Conservation (phyloP, 2,888 invertebrate species). For the Elysia crispata region DNA sequence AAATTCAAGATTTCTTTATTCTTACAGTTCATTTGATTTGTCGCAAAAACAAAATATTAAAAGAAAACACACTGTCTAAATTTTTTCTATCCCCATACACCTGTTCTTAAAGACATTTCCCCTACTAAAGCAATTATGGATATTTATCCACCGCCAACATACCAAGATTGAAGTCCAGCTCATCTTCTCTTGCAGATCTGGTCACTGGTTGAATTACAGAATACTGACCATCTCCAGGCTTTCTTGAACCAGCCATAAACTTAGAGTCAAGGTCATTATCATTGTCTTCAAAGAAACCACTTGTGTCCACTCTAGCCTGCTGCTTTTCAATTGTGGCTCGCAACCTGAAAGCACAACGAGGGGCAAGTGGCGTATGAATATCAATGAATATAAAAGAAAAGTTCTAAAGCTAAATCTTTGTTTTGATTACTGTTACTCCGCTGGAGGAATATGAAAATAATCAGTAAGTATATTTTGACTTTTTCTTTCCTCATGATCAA, state of each 20-base stretch:
- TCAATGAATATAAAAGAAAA: slow-evolving; percentile 15
- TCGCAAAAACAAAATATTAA: too few species aligned
- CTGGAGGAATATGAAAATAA: too few species aligned
- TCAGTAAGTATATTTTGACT: too few species aligned
- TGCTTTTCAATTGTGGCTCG: slow-evolving; percentile 28
- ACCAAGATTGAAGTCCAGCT: slow-evolving; percentile 74
- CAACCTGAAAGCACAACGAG: slow-evolving; percentile 6
- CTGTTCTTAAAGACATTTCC: too few species aligned
- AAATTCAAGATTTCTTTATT: too few species aligned
- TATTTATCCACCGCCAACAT: slow-evolving; percentile 23
- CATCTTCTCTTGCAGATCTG: slow-evolving; percentile 64
- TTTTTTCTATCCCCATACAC: too few species aligned
- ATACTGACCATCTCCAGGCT: slow-evolving; percentile 45
- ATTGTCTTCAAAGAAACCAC: slow-evolving; percentile 63
- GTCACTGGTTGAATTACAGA: slow-evolving; percentile 63
- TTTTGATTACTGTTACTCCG: too few species aligned
- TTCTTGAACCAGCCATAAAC: slow-evolving; percentile 64
- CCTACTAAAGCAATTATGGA: too few species aligned
- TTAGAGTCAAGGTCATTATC: slow-evolving; percentile 62
- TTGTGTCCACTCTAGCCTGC: slow-evolving; percentile 56
- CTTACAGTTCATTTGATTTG: too few species aligned
- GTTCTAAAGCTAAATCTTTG: too few species aligned
- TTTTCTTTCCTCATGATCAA: too few species aligned
- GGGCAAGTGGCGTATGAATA: not conserved
- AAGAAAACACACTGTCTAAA: too few species aligned